Evolutionary conservation across 2,888 invertebrate genomes (phyloP).

Genomic region (Nipponacmea schrenckii): DNA sequence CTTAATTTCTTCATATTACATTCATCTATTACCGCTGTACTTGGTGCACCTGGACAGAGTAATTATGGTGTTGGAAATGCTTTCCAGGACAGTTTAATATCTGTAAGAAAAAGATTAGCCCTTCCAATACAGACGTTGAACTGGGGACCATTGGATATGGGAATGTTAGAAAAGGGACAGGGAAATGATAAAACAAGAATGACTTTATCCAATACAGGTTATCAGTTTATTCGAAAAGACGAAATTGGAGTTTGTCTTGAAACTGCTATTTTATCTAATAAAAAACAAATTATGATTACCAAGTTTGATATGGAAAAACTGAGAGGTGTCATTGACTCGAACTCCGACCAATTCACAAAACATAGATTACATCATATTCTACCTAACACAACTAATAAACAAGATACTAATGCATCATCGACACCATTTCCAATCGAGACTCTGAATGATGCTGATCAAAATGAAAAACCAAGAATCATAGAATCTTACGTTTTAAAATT

Average conservation of each 20-base stretch:
- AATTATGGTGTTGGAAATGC: conserved; percentile 53
- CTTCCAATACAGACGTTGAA: conserved; percentile 46
- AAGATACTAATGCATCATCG: neutral
- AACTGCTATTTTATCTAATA: conserved; percentile 1
- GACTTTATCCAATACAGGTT: neutral
- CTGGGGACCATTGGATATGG: conserved; percentile 45
- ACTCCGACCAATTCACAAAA: neutral
- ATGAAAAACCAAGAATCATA: conserved; percentile 23
- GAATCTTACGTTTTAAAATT: conserved; percentile 27
- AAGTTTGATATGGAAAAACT: neutral
- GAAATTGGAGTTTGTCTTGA: neutral
- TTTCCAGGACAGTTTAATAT: conserved; percentile 49
- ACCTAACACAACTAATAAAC: neutral
- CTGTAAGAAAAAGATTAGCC: conserved; percentile 38
- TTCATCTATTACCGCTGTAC: conserved; percentile 48
- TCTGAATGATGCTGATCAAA: neutral
- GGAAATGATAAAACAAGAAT: neutral
- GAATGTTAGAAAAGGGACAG: conserved; percentile 30
- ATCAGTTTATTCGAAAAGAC: neutral
- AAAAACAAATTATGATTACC: neutral
- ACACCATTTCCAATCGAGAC: neutral
- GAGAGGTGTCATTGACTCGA: neutral
- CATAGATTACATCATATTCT: neutral
- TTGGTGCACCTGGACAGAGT: conserved; percentile 50
- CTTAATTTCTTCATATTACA: conserved; percentile 53